Percentiles rank a stretch among this genome's conserved stretches.
Conservation (phyloP, 2,113 vertebrate species). For the Neodontobutis hainanensis region DNA sequence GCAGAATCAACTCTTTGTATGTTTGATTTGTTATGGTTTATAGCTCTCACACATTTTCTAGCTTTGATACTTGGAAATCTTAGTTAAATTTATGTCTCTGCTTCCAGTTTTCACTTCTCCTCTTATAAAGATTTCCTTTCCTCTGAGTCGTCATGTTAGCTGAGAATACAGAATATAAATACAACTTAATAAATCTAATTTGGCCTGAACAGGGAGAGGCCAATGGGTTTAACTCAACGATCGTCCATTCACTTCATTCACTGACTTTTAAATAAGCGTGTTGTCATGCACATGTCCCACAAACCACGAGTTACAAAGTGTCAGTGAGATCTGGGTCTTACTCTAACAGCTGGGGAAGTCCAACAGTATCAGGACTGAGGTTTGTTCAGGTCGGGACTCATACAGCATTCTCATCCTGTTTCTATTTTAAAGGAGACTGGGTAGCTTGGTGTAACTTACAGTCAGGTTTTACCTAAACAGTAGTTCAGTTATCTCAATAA, state of each 20-base stretch:
- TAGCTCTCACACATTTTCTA: slow-evolving; percentile 56
- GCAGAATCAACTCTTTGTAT: slow-evolving; percentile 76
- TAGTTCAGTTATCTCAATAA: too few species aligned
- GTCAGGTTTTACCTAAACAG: too few species aligned
- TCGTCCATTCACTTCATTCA: slow-evolving; percentile 42
- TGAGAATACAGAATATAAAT: slow-evolving; percentile 62
- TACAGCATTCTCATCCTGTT: slow-evolving; percentile 4
- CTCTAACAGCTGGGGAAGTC: slow-evolving; percentile 32
- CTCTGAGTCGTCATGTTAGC: slow-evolving; percentile 29
- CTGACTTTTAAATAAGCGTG: slow-evolving; percentile 65
- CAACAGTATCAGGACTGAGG: slow-evolving; percentile 32
- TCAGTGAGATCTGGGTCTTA: slow-evolving; percentile 38
- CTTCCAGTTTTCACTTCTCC: slow-evolving; percentile 30
- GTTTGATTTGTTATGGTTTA: slow-evolving; percentile 72
- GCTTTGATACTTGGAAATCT: slow-evolving; percentile 25
- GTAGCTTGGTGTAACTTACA: too few species aligned
- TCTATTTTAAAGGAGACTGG: not conserved
- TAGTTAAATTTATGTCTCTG: slow-evolving; percentile 21
- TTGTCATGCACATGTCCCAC: slow-evolving; percentile 68
- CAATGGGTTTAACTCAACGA: slow-evolving; percentile 37
- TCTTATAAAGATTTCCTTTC: slow-evolving; percentile 17
- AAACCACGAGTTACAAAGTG: slow-evolving; percentile 48
- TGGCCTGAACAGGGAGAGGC: slow-evolving; percentile 30
- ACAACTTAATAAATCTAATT: slow-evolving; percentile 61
- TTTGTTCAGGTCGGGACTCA: slow-evolving; percentile 11